Evolutionary conservation across 2,113 vertebrate genomes (phyloP), one percentile per base, ranked within the genome.

Genomic region (Cichladusa arquata): DNA sequence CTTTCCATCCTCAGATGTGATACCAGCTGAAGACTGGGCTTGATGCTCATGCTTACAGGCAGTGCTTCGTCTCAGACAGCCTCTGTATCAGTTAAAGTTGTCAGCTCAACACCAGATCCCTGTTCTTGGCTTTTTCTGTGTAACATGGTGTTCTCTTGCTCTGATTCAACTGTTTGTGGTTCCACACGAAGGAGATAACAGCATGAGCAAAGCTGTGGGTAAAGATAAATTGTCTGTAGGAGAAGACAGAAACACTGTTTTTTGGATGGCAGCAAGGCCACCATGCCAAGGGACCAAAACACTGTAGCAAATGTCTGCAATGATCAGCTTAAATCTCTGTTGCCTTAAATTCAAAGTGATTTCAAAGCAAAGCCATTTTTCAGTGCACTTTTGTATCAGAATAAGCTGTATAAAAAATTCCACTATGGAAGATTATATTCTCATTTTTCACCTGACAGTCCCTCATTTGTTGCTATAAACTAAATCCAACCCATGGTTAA

Each of bases 101-200:
- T 76, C 19, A 2, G 48, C 51, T 84, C 31, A 3, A 60, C 69
- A 86, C 56, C 51, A 90, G 86, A 95, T 81, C 80, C 51, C 23
- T 78, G 93, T 95, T 81, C 60, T 88, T 88, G 72, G 72, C 83
- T 95, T 76, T 71, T 86, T 84, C 60, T 89, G 34, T 11, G 5
- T 36, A 72, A 65, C 53, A 12, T 67, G 60, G 58, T 90, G 54
- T 92, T 84, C 31, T 81, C 61, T 84, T 93, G 20, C 76, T 83
- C 76, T 70, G 79, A 90, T 88, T 86, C 89, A 53, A 88, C 47
- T 80, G 45, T 83, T 90, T 67, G n/a, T 62, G 61, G 56, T 88
- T 92, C 67, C 60, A 90, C 82, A 81, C 90, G 87, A 92, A 94
- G 78, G 61, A 95, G 76, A 90, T 90, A 95, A 95, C 72, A 95